These are phyloP conservation scores for Gallinago paraguaiae DNA, from an alignment of 2,113 vertebrate species.

Conservation along the genomic window DNA sequence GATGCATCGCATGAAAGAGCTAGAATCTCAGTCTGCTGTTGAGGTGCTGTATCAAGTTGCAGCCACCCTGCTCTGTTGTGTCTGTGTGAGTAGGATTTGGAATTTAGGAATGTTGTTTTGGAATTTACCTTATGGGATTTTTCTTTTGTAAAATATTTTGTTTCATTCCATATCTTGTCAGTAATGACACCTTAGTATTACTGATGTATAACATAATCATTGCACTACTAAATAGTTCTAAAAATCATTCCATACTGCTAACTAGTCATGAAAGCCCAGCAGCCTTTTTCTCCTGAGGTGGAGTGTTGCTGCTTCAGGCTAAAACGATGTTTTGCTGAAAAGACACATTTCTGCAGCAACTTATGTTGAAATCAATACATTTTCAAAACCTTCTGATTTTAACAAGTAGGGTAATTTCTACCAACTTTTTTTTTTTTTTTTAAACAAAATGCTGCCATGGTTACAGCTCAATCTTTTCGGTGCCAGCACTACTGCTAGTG, in stretches of 20 bases:
- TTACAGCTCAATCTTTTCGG: background rate
- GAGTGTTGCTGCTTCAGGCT: background rate
- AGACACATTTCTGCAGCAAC: background rate
- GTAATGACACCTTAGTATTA: background rate
- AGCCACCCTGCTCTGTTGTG: background rate
- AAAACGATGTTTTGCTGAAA: background rate
- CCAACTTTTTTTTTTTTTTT: background rate
- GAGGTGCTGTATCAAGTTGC: background rate
- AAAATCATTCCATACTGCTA: background rate
- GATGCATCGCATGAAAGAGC: background rate
- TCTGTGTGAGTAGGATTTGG: background rate
- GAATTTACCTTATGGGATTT: background rate
- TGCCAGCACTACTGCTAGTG: background rate
- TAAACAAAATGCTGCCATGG: background rate
- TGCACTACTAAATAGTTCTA: background rate
- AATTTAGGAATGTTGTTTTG: background rate
- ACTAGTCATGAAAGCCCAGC: background rate
- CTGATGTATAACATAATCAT: background rate
- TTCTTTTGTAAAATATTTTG: background rate
- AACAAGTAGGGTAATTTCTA: background rate
- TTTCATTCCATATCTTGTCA: background rate
- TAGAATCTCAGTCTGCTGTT: background rate
- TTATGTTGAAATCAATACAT: background rate
- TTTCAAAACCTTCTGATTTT: background rate
- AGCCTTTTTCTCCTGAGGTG: background rate